Conservation (phyloP, 64 coral and sea anemone species). For the Dendronephthya gigantea region DNA sequence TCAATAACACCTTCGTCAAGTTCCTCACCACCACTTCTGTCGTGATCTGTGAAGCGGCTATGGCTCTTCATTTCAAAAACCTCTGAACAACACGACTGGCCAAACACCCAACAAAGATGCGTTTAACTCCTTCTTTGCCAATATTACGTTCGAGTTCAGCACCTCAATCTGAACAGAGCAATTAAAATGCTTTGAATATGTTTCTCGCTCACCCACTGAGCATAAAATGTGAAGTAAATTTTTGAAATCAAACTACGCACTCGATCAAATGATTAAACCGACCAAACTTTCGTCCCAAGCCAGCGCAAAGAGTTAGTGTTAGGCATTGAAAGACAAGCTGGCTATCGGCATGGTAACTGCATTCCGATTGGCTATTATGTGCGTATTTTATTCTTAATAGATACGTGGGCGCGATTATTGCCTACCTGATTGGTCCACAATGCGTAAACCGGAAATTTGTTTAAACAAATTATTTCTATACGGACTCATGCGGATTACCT, state of each 20-base stretch:
- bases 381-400: not conserved
- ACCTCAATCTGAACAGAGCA: not conserved
- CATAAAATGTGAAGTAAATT: not conserved
- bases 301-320: not conserved
- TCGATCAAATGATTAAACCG: not conserved
- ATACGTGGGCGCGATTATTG: not conserved
- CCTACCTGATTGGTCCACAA: conserved; percentile 1
- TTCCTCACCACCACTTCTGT: conserved; percentile 65
- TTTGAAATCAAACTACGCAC: not conserved
- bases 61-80: not conserved
- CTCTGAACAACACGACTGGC: not conserved
- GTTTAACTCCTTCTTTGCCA: not conserved
- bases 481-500: conserved; percentile 3
- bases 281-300: not conserved
- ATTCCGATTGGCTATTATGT: conserved; percentile 5
- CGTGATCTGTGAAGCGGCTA: conserved; percentile 28
- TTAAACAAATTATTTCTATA: not conserved
- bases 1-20: conserved; percentile 96
- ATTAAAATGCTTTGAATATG: not conserved
- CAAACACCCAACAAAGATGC: not conserved
- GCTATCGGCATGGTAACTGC: conserved; percentile 5
- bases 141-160: not conserved
- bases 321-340: conserved; percentile 6
- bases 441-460: not conserved
- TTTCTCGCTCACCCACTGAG: not conserved